Evolutionary conservation across 2,113 vertebrate genomes (phyloP).

Genomic region (Peromyscus leucopus): DNA sequence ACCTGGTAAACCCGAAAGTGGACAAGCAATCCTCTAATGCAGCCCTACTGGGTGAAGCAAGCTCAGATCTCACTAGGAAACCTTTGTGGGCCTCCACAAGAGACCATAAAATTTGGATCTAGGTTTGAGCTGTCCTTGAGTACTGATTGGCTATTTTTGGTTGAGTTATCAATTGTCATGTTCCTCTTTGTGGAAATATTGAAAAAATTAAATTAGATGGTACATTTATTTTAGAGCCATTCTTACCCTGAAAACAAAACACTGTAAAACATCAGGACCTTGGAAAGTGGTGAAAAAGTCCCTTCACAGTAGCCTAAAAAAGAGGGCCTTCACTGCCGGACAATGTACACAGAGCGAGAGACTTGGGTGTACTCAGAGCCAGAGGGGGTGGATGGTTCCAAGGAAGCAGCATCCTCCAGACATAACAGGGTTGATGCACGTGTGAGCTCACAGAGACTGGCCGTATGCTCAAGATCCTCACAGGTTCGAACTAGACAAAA

Average conservation of each 20-base stretch:
- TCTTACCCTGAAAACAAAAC: neutral
- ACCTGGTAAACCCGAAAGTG: no score
- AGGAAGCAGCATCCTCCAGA: neutral
- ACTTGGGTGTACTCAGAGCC: neutral
- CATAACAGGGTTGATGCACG: neutral
- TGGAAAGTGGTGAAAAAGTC: neutral
- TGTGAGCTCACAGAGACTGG: neutral
- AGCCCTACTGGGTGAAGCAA: no score
- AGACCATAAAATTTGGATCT: neutral
- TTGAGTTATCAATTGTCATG: neutral
- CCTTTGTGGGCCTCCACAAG: no score
- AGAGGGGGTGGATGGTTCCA: neutral
- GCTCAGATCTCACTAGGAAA: no score
- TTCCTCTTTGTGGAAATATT: constrained; percentile 5
- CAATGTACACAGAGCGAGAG: neutral
- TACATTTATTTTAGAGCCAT: neutral
- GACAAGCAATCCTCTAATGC: no score
- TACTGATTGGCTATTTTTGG: neutral
- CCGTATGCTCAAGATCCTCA: neutral
- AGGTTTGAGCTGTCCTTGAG: neutral
- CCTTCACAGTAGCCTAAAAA: neutral
- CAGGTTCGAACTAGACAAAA: neutral
- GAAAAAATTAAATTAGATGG: constrained; percentile 13
- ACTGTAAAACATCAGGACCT: neutral
- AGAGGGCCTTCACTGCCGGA: neutral